Evolutionary conservation across 2,113 vertebrate species (phyloP).

Genomic region (Bungarus multicinctus): DNA sequence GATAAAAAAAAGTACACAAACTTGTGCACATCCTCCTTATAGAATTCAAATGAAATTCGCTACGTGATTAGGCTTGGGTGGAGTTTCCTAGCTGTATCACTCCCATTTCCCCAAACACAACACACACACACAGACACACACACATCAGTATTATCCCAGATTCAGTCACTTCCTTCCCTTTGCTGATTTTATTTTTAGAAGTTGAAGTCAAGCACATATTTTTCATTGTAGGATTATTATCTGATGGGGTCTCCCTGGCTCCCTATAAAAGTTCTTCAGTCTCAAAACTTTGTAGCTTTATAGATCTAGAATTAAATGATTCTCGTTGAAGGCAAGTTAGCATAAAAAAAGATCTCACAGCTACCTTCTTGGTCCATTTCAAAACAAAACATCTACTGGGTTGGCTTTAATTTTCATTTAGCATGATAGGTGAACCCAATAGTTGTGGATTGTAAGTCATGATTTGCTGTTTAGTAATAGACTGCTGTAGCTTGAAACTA

Average conservation of each 20-base stretch:
- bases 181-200: conserved; percentile 68
- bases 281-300: rapidly evolving
- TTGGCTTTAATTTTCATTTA: background rate
- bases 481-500: background rate
- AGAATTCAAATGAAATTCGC: conserved; percentile 36
- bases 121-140: conserved; percentile 57
- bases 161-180: conserved; percentile 67
- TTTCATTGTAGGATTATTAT: conserved; percentile 62
- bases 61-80: conserved; percentile 60
- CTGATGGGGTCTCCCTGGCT: conserved; percentile 37
- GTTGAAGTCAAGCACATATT: conserved; percentile 52
- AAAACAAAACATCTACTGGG: background rate
- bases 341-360: background rate
- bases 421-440: background rate
- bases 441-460: background rate
- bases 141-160: conserved; percentile 61
- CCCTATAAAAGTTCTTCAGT: rapidly evolving
- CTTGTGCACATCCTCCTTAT: conserved; percentile 19
- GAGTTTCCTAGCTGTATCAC: conserved; percentile 54
- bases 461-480: background rate
- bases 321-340: background rate
- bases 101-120: conserved; percentile 50
- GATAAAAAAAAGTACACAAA: background rate
- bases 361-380: background rate
- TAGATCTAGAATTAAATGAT: background rate